These are phyloP conservation scores for Papilio polyxenes DNA, from an alignment of 1,140 invertebrate species.

Conservation along the genomic window DNA sequence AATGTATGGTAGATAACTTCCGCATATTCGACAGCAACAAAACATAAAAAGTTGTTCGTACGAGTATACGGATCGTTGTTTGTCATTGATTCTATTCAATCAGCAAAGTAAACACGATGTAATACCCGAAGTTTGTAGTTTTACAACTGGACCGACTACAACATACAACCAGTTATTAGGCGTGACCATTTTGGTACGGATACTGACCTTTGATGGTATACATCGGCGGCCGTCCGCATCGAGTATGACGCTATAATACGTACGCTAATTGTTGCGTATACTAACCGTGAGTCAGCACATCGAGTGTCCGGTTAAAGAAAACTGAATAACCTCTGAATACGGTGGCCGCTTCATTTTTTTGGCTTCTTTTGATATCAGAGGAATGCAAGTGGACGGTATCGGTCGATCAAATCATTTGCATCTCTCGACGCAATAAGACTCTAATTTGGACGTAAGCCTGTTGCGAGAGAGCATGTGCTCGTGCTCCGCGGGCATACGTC, in stretches of 20 bases:
- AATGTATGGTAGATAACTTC: neutral
- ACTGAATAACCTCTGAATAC: constrained; percentile 32
- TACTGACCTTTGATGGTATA: constrained; percentile 78
- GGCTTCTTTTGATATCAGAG: neutral
- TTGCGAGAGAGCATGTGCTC: constrained; percentile 39
- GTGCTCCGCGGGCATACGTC: constrained; percentile 58
- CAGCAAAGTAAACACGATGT: constrained; percentile 72
- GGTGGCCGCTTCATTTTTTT: constrained; percentile 29
- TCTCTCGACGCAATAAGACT: constrained; percentile 32
- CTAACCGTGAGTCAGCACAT: constrained; percentile 68
- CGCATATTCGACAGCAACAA: constrained; percentile 7
- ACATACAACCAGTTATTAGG: constrained; percentile 80
- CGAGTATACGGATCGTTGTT: constrained; percentile 39
- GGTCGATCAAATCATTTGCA: neutral
- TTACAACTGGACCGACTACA: constrained; percentile 75
- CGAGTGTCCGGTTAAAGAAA: constrained; percentile 63
- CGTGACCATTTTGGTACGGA: constrained; percentile 79
- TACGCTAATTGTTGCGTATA: constrained; percentile 75
- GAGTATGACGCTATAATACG: constrained; percentile 65
- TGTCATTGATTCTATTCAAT: constrained; percentile 69
- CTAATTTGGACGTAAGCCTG: constrained; percentile 47
- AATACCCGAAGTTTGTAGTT: constrained; percentile 75
- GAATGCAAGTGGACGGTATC: neutral
- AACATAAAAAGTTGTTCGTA: constrained; percentile 31
- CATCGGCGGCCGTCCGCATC: constrained; percentile 62